Base-by-base conservation (phyloP, 1,140 invertebrate genomes). In the Drosophila virilis region DNA sequence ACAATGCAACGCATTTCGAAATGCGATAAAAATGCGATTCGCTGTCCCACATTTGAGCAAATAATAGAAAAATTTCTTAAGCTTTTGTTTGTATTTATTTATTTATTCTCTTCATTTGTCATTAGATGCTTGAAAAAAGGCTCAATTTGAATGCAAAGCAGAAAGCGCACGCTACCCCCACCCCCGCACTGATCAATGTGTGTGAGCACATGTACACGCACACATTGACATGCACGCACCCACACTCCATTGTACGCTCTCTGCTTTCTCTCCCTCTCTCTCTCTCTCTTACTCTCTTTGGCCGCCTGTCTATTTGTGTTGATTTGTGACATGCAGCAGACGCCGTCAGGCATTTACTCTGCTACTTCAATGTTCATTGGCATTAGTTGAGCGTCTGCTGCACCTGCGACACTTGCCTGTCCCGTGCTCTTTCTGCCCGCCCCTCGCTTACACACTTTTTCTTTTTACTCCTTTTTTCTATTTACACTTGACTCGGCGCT, bases 341-440 rank as follows among this genome's bases (percentile, higher is more conserved):
- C 45, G 45, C 22, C 51, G 15, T 50, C 37, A 57, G 62, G 55
- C 74, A 75, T 55, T 64, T 75, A 71, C 48, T 42, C 33, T 73
- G 77, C 73, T 84, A 81, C 82, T 86, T 69, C 60, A 81, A 71
- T 86, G 82, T 86, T 82, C 82, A 86, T 86, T 86, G 82, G 75
- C 82, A 86, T 46, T 72, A 70, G 70, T 79, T 60, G 51, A 48
- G 37, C 22, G 60, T 46, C 58, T 62, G 51, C 60, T 71, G 61
- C 82, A 86, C 82, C 82, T 85, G 82, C 78, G 62, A 17, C 48
- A 61, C 50, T 43, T 28, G 8, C 38, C 13, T 48, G 10, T 8
- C 13, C 33, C 48, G 7, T 33, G 22, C n/a, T 8, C 17, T 17
- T 0, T 1, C 42, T 15, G 32, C 2, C 28, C 40, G 1, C 22